Evolutionary conservation across 2,113 vertebrate genomes (phyloP), one percentile per base, ranked within the genome.

Genomic region (Xenopus laevis): DNA sequence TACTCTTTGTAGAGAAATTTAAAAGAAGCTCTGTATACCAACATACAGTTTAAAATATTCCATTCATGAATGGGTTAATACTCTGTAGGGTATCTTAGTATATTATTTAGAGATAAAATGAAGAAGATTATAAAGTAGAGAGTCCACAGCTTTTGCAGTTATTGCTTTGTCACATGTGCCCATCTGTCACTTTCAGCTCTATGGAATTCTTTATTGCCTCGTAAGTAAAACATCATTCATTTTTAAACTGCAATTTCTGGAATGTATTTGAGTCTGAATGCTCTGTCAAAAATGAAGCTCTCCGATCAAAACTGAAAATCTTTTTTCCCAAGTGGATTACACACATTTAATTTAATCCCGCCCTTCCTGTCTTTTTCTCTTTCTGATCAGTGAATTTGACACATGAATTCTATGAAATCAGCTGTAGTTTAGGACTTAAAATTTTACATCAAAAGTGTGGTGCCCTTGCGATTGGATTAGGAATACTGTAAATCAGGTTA

Each of bases 281-380:
- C 68, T 21, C n/a, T 80, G 64, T 68, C 46, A 79, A 61, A 13
- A 77, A 30, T 65, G 47, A 68, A 30, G 67, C 77, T 66, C 77
- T 40, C 0, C 20, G 53, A 0, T 66, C 23, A 65, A 68, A 76
- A 71, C 1, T 2, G 63, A 71, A n/a, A 83, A 61, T 17, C 65
- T 79, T 52, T 52, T 71, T 80, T 73, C 65, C 65, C 68, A 65
- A 74, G 61, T 71, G 71, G 13, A 60, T 79, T 81, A 66, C 44
- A 52, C 23, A 27, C 61, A 66, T 60, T 76, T 86, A 75, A 78
- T 78, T 78, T 79, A 81, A 79, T 79, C 52, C 72, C 20, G 10
- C 30, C 65, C 40, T 20, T 68, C 23, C 66, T 79, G 71, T 3
- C 57, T 50, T 71, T 9, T 46, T 78, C 77, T 80, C 79, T 82